phyloP scores from a whole-genome alignment of 2,113 vertebrate genomes.

The Anolis sagrei region DNA sequence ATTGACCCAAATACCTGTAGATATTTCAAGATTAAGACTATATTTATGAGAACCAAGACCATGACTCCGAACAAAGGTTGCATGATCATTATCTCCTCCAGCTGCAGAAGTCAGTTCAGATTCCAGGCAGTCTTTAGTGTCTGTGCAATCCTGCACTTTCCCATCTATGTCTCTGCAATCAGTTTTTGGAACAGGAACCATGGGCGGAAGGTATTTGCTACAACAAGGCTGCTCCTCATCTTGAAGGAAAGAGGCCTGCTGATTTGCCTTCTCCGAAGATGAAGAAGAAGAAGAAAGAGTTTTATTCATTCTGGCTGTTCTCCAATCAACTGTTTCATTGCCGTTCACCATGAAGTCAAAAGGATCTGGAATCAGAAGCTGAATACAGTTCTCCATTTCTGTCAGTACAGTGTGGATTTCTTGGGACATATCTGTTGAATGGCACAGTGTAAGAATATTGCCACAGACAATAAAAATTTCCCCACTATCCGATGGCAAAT shows the following conservation, averaged over 20 bases:
- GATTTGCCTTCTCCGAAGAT: neutral
- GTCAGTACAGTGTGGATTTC: conserved; percentile 83
- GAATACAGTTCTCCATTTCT: conserved; percentile 90
- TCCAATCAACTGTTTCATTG: neutral
- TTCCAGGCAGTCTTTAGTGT: neutral
- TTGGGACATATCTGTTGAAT: conserved; percentile 76
- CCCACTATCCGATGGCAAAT: rapidly evolving
- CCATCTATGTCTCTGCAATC: neutral
- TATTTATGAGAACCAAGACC: conserved; percentile 91
- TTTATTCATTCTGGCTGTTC: rapidly evolving
- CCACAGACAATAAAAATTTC: neutral
- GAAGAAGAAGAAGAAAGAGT: neutral
- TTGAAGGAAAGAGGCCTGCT: rapidly evolving
- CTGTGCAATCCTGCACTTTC: neutral
- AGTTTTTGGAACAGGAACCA: neutral
- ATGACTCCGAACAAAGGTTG: conserved; percentile 83
- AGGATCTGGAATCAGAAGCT: conserved; percentile 82
- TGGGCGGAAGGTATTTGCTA: conserved; percentile 79
- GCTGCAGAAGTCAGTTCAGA: rapidly evolving
- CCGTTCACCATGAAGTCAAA: conserved; percentile 65
- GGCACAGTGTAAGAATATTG: conserved; percentile 30
- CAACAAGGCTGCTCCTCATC: conserved; percentile 86
- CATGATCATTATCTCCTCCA: conserved; percentile 54
- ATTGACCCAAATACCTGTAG: conserved; percentile 76
- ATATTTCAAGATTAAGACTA: conserved; percentile 83